Conservation (phyloP, 2,888 invertebrate genomes). For the Amaurobius ferox region DNA sequence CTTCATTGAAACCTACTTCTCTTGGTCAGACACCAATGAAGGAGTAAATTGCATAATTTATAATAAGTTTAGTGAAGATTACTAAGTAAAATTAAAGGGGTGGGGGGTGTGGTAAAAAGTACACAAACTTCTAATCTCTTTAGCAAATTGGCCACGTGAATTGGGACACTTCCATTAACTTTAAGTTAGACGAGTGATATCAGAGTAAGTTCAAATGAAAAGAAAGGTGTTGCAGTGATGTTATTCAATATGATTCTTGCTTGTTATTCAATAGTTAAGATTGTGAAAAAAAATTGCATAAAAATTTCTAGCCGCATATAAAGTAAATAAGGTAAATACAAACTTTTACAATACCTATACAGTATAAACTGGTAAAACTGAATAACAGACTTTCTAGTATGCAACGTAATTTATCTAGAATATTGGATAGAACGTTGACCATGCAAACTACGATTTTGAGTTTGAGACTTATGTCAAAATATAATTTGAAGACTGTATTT, state of each 20-base stretch:
- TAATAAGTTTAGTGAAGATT: slow-evolving; percentile 46
- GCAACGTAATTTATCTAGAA: too few relatives aligned
- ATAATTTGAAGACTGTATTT: too few relatives aligned
- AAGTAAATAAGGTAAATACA: too few relatives aligned
- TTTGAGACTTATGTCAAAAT: too few relatives aligned
- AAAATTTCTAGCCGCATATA: too few relatives aligned
- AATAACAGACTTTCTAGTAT: too few relatives aligned
- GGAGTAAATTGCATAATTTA: slow-evolving; percentile 55
- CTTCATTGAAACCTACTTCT: too few relatives aligned
- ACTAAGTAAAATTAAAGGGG: slow-evolving; percentile 37
- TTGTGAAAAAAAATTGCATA: neutral
- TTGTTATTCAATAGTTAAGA: neutral
- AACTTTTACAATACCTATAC: too few relatives aligned
- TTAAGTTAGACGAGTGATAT: neutral
- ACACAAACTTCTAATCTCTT: slow-evolving; percentile 22
- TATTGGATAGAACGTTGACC: too few relatives aligned
- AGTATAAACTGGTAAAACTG: too few relatives aligned
- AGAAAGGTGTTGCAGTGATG: neutral
- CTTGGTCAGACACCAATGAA: too few relatives aligned
- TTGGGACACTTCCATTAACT: slow-evolving; percentile 6
- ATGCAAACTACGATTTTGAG: too few relatives aligned
- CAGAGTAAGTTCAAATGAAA: neutral
- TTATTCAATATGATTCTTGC: neutral
- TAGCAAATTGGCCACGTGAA: neutral
- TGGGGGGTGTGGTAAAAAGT: slow-evolving; percentile 50